Percentiles rank a stretch among this genome's conserved stretches.
Conservation (phyloP, 2,888 invertebrate genomes). For the Leucoptera coffeella region DNA sequence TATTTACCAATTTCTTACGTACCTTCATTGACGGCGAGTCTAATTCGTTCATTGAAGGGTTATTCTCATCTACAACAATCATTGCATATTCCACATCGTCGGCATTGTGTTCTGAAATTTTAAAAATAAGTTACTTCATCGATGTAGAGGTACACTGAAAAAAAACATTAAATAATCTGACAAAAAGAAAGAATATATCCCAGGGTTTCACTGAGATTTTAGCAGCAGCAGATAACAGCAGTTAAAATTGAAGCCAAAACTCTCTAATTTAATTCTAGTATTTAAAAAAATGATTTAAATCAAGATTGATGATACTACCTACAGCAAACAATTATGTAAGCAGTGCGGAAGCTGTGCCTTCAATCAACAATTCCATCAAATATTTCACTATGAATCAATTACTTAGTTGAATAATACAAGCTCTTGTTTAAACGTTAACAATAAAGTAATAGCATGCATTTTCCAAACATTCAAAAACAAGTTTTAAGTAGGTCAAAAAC, state of each 20-base stretch:
- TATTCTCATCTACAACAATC: slow-evolving; percentile 84
- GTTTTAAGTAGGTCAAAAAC: too few relatives aligned
- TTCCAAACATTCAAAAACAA: too few relatives aligned
- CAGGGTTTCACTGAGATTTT: too few relatives aligned
- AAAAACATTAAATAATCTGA: slow-evolving; percentile 7
- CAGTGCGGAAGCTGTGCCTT: too few relatives aligned
- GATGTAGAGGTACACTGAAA: neutral
- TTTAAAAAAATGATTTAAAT: too few relatives aligned
- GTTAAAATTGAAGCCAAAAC: too few relatives aligned
- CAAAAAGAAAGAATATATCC: too few relatives aligned
- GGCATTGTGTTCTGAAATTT: slow-evolving; percentile 43
- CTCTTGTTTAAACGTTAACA: neutral
- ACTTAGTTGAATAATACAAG: neutral
- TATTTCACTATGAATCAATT: neutral
- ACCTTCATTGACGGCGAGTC: slow-evolving; percentile 86
- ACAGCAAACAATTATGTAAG: too few relatives aligned
- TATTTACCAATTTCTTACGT: slow-evolving; percentile 13
- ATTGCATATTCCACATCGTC: slow-evolving; percentile 85
- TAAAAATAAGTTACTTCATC: slow-evolving; percentile 7
- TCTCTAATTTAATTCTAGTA: too few relatives aligned
- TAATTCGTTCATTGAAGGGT: slow-evolving; percentile 76
- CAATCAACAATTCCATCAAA: slow-evolving; percentile 1
- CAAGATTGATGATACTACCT: too few relatives aligned
- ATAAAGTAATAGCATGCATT: too few relatives aligned
- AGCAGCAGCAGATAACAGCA: neutral